Base-by-base conservation (phyloP, 1,140 invertebrate genomes). In the Luehdorfia chinensis region DNA sequence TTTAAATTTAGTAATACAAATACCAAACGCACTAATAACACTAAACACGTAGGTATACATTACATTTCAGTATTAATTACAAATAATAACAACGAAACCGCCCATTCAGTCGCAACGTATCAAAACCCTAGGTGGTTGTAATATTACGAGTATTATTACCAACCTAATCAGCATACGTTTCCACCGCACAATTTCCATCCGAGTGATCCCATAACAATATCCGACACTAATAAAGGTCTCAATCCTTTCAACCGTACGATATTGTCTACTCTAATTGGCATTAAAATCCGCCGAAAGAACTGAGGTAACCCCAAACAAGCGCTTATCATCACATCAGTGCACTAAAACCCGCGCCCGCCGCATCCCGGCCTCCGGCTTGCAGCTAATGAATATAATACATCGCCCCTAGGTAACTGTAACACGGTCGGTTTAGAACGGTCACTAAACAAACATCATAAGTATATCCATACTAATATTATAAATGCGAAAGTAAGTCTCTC, bases 181-280 rank as follows among this genome's bases (percentile, higher is more conserved):
- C 63, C 57, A 63, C 58, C 65, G 49, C 51, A 55, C 47, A 34
- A 46, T 57, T 69, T 66, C 66, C 71, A 59, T 66, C 46, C 58
- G 52, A 67, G 54, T 61, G 70, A 53, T 32, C 62, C 52, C 55
- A 65, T 72, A 81, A 84, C 77, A 81, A 81, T 78, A 81, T 81
- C 75, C 66, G 71, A 77, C 76, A 78, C 63, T 80, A 84, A 83
- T 83, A 84, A 77, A 77, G 68, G 59, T 65, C 59, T 65, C 60
- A 76, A 76, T 78, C 80, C 77, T 75, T 80, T 75, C 66, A 75
- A 47, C 64, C 63, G 59, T 59, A 59, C 62, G 69, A 79, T 73
- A 78, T 78, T 80, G 75, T 75, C 67, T 69, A 59, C 60, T 70
- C 65, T 84, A 84, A 84, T 84, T 84, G 77, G 80, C 76, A 81